Base-by-base conservation (phyloP, 2,888 invertebrate species). In the Alviniconcha strummeri region DNA sequence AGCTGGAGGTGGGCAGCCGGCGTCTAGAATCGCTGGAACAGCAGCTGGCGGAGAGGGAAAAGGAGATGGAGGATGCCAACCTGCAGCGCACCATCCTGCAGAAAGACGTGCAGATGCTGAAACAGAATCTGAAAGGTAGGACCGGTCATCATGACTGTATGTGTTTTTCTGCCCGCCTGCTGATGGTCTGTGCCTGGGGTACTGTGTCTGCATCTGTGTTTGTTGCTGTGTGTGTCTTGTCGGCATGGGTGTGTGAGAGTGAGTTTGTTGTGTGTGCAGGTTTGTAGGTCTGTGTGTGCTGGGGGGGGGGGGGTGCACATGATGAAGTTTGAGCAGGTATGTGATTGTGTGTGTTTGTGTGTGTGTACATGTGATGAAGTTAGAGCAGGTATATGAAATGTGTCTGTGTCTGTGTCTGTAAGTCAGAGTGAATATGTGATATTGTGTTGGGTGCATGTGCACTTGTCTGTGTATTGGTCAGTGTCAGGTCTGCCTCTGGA, bases 41-140 rank as follows among this genome's bases (percentile, higher is more conserved):
- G 8, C 91, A 91, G 79, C 80, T 91, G 80, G 86, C 87, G 77
- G 84, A 88, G 60, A 83, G 88, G 80, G 90, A 91, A 83, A 88
- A 88, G 55, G 90, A 92, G 84, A 88, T 90, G 85, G 91, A 91
- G 15, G 90, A 91, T 8, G 83, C 89, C 52, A 90, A 89, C 64
- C 85, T 87, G 36, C 90, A 91, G 82, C 88, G 88, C 52, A 82
- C 87, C 7, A 82, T 86, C 64, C 85, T 90, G 82, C 89, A 90
- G 87, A 91, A 90, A 84, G 91, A 92, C 17, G 60, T 90, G 4
- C 87, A 88, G 54, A 85, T 88, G 11, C 84, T 91, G n/a, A 90
- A 90, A 81, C 87, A 88, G 56, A 88, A 76, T 9, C 78, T 90
- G 11, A 91, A 90, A 89, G 91, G 91, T 92, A 84, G 80, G 67